Evolutionary conservation across 2,113 vertebrate species (phyloP).

Genomic region (Zootoca vivipara): DNA sequence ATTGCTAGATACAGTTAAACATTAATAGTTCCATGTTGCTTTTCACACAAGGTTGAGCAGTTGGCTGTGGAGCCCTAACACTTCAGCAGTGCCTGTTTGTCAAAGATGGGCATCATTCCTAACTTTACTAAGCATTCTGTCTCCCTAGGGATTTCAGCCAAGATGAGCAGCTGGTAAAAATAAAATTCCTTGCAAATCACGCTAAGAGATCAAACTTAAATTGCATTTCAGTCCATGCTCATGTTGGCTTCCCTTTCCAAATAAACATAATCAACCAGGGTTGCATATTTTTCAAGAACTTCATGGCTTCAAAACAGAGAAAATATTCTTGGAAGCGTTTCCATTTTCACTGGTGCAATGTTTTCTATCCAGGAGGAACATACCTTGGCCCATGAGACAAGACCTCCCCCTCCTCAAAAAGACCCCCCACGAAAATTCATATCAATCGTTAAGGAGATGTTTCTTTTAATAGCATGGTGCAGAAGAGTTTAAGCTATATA

Average conservation of each 20-base stretch:
- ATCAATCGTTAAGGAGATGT: neutral
- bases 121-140: conserved; percentile 24
- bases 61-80: conserved; percentile 30
- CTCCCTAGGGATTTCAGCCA: conserved; percentile 22
- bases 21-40: neutral
- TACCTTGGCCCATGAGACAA: neutral
- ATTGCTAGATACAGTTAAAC: conserved; percentile 26
- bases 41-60: conserved; percentile 29
- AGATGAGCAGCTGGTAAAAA: conserved; percentile 35
- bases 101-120: conserved; percentile 30
- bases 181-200: conserved; percentile 31
- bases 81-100: conserved; percentile 22
- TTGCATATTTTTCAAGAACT: neutral
- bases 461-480: neutral
- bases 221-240: conserved; percentile 25
- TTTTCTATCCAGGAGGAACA: neutral
- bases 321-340: neutral
- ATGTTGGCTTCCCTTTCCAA: neutral
- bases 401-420: neutral
- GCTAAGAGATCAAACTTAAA: conserved; percentile 29
- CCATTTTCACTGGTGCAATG: neutral
- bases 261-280: neutral
- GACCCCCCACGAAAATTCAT: neutral
- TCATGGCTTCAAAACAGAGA: neutral
- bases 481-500: neutral